A percentile compares a stretch with the other conserved stretches of the same genome.
These are phyloP conservation scores for Conus ventricosus DNA, from an alignment of 1,140 invertebrate species.

Conservation along the genomic window DNA sequence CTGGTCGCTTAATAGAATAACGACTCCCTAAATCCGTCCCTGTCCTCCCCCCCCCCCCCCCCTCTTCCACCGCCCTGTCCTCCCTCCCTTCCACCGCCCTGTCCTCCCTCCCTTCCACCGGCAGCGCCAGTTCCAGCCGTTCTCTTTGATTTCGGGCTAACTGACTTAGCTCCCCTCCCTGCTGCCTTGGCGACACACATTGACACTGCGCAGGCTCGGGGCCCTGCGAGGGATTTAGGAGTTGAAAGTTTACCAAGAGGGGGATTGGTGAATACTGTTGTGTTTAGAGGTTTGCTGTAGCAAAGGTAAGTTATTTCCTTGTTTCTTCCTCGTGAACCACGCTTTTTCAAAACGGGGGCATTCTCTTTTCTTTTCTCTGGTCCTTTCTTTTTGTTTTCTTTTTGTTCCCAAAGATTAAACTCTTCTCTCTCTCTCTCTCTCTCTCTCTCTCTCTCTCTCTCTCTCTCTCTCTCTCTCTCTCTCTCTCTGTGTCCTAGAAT, in stretches of 20 bases:
- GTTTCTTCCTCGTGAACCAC: no score
- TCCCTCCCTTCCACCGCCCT: no score
- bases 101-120: not conserved
- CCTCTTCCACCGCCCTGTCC: no score
- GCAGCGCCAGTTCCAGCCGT: not conserved
- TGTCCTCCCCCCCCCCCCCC: not conserved
- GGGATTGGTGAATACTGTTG: not conserved
- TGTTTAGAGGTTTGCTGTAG: not conserved
- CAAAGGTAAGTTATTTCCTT: not conserved
- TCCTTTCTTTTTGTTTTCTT: no score
- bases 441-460: no score
- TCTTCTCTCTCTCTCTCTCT: no score
- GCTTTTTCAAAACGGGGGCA: no score
- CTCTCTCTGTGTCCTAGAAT: no score
- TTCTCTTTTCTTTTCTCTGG: no score
- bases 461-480: no score
- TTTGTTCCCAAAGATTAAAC: no score
- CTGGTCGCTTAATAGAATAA: constrained; percentile 25
- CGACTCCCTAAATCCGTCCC: constrained; percentile 14
- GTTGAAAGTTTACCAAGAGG: not conserved
- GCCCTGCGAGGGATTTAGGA: constrained; percentile 13
- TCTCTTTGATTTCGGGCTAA: constrained; percentile 39
- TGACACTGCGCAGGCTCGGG: constrained; percentile 33
- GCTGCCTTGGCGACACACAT: constrained; percentile 13
- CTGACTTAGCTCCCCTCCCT: constrained; percentile 30